Evolutionary conservation across 2,113 vertebrate genomes (phyloP).

Genomic region (Actinemys pallida): DNA sequence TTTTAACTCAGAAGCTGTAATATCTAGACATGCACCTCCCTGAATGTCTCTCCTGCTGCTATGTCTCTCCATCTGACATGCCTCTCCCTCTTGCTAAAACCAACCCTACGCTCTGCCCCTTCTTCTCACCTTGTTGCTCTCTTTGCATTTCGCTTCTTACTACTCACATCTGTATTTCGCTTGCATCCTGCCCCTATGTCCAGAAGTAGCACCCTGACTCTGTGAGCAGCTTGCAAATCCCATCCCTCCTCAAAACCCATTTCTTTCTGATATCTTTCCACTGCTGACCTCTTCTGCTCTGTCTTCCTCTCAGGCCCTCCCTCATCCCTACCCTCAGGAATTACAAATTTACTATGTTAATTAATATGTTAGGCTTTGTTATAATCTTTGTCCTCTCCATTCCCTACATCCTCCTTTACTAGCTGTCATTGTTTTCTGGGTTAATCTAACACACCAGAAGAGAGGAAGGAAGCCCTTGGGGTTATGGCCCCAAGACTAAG

Average conservation of each 20-base stretch:
- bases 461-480: not conserved
- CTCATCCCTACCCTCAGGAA: not conserved
- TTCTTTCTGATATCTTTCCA: not conserved
- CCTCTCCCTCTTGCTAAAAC: not conserved
- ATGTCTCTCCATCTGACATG: not conserved
- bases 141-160: not conserved
- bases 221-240: not conserved
- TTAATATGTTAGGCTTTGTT: not conserved
- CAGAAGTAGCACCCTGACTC: not conserved
- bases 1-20: not conserved
- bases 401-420: not conserved
- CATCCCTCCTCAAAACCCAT: not conserved
- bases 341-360: not conserved
- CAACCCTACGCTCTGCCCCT: not conserved
- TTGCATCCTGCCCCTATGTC: not conserved
- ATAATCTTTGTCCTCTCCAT: not conserved
- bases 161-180: not conserved
- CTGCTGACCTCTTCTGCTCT: not conserved
- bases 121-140: not conserved
- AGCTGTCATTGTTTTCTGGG: accelerated
- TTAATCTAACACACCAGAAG: accelerated
- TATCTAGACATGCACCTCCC: not conserved
- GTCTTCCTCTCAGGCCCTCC: not conserved
- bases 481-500: not conserved
- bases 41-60: not conserved